Percentiles rank a stretch among this genome's conserved stretches.
These are phyloP conservation scores for Carlito syrichta DNA, from an alignment of 2,113 vertebrate species.

Conservation along the genomic window DNA sequence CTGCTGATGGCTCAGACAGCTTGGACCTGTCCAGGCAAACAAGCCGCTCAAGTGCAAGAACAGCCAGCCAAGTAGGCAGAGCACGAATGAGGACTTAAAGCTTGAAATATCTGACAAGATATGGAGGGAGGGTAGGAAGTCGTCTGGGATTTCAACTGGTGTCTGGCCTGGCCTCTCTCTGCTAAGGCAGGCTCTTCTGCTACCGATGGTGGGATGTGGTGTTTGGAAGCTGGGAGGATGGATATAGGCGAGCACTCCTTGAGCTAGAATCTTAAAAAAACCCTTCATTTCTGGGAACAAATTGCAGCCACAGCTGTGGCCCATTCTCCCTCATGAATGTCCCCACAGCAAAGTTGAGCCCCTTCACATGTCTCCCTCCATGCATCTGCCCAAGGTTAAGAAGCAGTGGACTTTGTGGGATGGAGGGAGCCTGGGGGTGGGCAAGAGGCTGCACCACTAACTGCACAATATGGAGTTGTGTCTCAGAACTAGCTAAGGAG, in stretches of 20 bases:
- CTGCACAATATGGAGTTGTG: not conserved
- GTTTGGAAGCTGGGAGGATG: not conserved
- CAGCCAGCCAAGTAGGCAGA: conserved; percentile 73
- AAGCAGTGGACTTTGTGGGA: not conserved
- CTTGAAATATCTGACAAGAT: conserved; percentile 57
- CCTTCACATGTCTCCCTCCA: not conserved
- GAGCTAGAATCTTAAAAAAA: not conserved
- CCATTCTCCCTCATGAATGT: not conserved
- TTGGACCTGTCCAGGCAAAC: conserved; percentile 78
- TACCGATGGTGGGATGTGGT: not conserved
- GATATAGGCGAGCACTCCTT: not conserved
- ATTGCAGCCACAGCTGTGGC: not conserved
- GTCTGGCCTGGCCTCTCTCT: conserved; percentile 35
- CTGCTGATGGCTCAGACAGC: conserved; percentile 75
- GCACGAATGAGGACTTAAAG: conserved; percentile 56
- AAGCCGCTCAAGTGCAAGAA: conserved; percentile 73
- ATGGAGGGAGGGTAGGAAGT: conserved; percentile 31
- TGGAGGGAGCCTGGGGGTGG: not conserved
- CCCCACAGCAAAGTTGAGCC: not conserved
- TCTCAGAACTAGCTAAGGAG: not conserved
- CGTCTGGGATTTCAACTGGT: conserved; percentile 55
- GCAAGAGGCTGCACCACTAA: not conserved
- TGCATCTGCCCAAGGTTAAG: not conserved
- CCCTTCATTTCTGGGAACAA: not conserved
- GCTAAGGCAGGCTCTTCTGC: not conserved